phyloP scores from a whole-genome alignment of 2,888 invertebrate genomes.

The Polydesmus complanatus region DNA sequence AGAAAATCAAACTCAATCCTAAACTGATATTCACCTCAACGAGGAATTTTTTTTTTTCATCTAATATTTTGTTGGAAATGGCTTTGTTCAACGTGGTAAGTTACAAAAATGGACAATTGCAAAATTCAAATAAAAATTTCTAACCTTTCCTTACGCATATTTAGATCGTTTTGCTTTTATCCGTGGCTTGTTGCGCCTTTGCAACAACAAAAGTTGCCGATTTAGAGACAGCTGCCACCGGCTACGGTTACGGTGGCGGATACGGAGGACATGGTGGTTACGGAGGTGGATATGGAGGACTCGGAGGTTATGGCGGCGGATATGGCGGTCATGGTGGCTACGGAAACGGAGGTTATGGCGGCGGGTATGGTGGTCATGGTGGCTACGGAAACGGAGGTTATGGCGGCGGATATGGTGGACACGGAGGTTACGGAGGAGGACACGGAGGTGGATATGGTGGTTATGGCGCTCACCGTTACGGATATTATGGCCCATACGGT shows the following conservation, averaged over 20 bases:
- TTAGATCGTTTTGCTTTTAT: no score
- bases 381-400: conserved; percentile 6
- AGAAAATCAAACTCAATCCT: no score
- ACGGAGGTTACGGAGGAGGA: no score
- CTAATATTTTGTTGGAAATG: no score
- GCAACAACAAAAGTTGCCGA: not conserved
- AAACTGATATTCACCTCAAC: no score
- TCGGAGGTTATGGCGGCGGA: conserved; percentile 5
- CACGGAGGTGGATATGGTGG: no score
- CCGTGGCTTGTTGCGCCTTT: not conserved
- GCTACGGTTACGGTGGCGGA: not conserved
- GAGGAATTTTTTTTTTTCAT: no score
- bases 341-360: not conserved
- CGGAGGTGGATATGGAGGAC: conserved; percentile 7
- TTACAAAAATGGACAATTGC: not conserved
- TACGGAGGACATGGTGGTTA: not conserved
- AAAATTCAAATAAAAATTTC: not conserved
- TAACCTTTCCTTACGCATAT: not conserved
- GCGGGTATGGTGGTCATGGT: not conserved
- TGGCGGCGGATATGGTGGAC: no score
- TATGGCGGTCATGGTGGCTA: not conserved
- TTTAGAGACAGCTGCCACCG: conserved; percentile 3
- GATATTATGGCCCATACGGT: not conserved
- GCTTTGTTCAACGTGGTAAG: conserved; percentile 10
- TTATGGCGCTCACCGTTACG: conserved; percentile 2